These are phyloP conservation scores for Geotrypetes seraphini DNA, from an alignment of 2,797 vertebrate genomes.

Conservation along the genomic window DNA sequence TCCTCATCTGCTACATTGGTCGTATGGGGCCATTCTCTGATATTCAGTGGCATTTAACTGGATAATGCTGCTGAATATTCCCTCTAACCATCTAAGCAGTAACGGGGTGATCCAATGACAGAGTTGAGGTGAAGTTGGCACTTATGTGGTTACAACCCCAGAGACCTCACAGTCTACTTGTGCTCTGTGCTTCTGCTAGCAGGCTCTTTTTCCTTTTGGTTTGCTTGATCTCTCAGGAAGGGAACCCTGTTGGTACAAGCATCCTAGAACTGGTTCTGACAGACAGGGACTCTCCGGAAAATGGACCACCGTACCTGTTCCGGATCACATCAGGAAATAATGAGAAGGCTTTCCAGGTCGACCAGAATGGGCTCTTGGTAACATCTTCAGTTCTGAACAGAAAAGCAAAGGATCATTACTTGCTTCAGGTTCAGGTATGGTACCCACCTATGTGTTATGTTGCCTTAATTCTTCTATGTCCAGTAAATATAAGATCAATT, in stretches of 20 bases:
- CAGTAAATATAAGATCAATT: too few species aligned
- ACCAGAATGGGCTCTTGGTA: conserved; percentile 78
- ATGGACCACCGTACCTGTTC: conserved; percentile 83
- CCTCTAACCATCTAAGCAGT: too few species aligned
- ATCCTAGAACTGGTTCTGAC: conserved; percentile 79
- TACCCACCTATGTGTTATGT: too few species aligned
- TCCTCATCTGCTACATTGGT: too few species aligned
- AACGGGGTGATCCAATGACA: too few species aligned
- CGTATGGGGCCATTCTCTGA: too few species aligned
- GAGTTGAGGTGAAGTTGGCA: too few species aligned
- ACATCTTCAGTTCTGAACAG: conserved; percentile 64
- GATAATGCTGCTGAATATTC: too few species aligned
- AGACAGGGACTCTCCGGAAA: conserved; percentile 77
- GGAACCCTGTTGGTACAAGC: conserved; percentile 66
- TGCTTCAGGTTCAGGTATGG: conserved; percentile 90
- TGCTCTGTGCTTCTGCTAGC: neutral
- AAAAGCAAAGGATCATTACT: conserved; percentile 60
- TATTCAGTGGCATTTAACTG: too few species aligned
- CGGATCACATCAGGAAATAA: conserved; percentile 78
- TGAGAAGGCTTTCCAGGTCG: conserved; percentile 73
- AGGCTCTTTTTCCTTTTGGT: neutral
- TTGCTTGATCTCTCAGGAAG: conserved; percentile 60
- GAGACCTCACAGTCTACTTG: too few species aligned
- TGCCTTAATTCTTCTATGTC: too few species aligned
- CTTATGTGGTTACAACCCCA: too few species aligned